Evolutionary conservation across 2,113 vertebrate genomes (phyloP).

Genomic region (Galemys pyrenaicus): DNA sequence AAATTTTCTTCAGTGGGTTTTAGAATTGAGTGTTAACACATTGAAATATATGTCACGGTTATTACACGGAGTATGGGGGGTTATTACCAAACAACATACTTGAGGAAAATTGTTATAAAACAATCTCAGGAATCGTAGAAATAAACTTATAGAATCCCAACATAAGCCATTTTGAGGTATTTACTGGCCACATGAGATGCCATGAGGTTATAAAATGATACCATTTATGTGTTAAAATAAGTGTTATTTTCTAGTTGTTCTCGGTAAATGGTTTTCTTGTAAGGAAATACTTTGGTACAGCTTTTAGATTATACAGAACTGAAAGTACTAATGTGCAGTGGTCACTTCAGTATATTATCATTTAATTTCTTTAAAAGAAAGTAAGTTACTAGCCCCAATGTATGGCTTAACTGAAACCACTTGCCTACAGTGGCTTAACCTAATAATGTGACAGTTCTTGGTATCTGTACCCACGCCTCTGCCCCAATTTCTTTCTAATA

Average conservation of each 20-base stretch:
- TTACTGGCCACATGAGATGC: neutral
- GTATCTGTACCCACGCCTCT: neutral
- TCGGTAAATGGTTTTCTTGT: neutral
- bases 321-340: conserved; percentile 27
- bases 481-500: neutral
- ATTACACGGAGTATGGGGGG: neutral
- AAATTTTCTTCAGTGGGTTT: neutral
- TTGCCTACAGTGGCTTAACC: neutral
- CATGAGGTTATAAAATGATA: neutral
- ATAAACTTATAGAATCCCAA: neutral
- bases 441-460: neutral
- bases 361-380: neutral
- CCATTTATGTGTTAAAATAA: neutral
- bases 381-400: neutral
- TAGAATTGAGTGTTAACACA: neutral
- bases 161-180: neutral
- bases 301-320: conserved; percentile 28
- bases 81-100: neutral
- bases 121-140: neutral
- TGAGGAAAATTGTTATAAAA: neutral
- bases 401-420: neutral
- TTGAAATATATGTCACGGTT: neutral
- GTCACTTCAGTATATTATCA: neutral
- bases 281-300: conserved; percentile 7
- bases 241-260: conserved; percentile 24